Evolutionary conservation across 2,888 invertebrate genomes (phyloP).

Genomic region (Drosophila incognita): DNA sequence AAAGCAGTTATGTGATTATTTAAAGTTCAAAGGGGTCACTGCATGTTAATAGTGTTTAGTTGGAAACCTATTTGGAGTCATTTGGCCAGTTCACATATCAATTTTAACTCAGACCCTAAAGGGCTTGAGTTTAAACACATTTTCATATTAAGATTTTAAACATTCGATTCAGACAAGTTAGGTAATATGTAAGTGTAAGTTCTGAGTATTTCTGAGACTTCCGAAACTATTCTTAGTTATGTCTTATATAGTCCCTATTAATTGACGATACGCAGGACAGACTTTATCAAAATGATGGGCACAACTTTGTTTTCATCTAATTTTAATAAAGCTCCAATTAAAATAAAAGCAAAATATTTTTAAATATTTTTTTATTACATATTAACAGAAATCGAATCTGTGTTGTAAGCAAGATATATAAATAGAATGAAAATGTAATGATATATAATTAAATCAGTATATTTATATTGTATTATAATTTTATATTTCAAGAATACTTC

Average conservation of each 20-base stretch:
- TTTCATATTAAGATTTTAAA: not conserved
- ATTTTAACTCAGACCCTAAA: not conserved
- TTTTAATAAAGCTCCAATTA: not conserved
- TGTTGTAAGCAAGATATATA: not conserved
- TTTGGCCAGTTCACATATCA: not conserved
- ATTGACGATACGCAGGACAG: not conserved
- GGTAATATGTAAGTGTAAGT: not conserved
- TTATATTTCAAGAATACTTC: not conserved
- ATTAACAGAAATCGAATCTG: not conserved
- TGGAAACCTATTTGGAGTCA: not conserved
- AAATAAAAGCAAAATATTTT: not conserved
- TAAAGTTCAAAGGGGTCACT: constrained; percentile 1
- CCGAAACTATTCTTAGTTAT: not conserved
- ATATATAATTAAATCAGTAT: too few relatives aligned
- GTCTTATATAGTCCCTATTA: not conserved
- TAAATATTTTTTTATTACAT: not conserved
- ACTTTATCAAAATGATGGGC: not conserved
- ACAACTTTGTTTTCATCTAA: not conserved
- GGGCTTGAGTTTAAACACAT: not conserved
- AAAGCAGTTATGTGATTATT: constrained; percentile 22
- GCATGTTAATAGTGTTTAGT: constrained; percentile 12
- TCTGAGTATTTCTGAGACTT: not conserved
- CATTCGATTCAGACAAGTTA: not conserved
- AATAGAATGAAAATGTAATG: too few relatives aligned
- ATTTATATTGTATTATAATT: too few relatives aligned